Conservation (phyloP, 2,888 invertebrate species). For the Blastobasis adustella region DNA sequence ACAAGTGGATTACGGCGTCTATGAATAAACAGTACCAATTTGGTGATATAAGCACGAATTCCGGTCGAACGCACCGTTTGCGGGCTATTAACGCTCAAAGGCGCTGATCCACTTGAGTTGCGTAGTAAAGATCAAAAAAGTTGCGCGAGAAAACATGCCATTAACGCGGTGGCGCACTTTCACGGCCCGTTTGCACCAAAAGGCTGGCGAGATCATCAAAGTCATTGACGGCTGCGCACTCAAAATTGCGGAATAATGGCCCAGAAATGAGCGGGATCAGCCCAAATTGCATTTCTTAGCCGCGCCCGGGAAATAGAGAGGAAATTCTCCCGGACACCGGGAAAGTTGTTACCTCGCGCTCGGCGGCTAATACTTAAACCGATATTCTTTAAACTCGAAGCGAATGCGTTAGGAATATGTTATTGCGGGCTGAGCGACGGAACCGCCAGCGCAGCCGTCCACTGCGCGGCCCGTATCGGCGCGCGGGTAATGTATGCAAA, state of each 20-base stretch:
- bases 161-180: neutral
- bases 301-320: conserved; percentile 28
- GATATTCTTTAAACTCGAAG: conserved; percentile 34
- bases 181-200: conserved; percentile 10
- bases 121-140: too few relatives aligned
- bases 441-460: neutral
- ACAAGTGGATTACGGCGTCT: too few relatives aligned
- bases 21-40: too few relatives aligned
- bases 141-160: too few relatives aligned
- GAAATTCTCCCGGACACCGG: conserved; percentile 40
- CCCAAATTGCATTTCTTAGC: conserved; percentile 36
- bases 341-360: conserved; percentile 37
- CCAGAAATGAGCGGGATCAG: conserved; percentile 30
- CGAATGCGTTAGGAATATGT: conserved; percentile 8
- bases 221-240: conserved; percentile 23
- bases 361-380: conserved; percentile 31
- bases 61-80: too few relatives aligned
- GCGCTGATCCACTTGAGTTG: too few relatives aligned
- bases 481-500: conserved; percentile 48
- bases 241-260: conserved; percentile 29
- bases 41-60: too few relatives aligned
- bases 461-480: conserved; percentile 34
- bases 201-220: conserved; percentile 22
- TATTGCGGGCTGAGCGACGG: neutral
- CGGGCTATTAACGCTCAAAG: too few relatives aligned